Evolutionary conservation across 2,888 invertebrate species (phyloP).

Genomic region (Endomychus coccineus): DNA sequence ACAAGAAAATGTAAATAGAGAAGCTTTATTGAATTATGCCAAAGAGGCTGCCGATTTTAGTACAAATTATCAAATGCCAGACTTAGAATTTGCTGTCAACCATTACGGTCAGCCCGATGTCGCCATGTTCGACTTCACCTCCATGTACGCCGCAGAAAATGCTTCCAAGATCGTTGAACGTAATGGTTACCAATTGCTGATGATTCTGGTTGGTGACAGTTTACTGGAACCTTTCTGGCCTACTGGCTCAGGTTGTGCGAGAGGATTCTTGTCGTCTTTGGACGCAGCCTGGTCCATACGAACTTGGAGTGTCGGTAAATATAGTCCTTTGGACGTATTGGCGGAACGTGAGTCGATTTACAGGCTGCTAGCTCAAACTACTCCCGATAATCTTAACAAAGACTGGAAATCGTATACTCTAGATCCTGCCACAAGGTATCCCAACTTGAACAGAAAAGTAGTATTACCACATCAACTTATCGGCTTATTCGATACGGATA

Average conservation of each 20-base stretch:
- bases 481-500: slow-evolving; percentile 65
- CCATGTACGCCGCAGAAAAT: slow-evolving; percentile 96
- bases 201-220: slow-evolving; percentile 93
- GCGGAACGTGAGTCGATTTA: slow-evolving; percentile 95
- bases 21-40: slow-evolving; percentile 83
- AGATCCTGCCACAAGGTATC: slow-evolving; percentile 81
- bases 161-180: slow-evolving; percentile 73
- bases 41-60: slow-evolving; percentile 92
- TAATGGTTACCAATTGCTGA: slow-evolving; percentile 71
- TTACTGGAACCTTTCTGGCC: slow-evolving; percentile 98
- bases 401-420: slow-evolving; percentile 81
- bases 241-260: slow-evolving; percentile 92
- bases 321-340: slow-evolving; percentile 75
- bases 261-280: slow-evolving; percentile 91
- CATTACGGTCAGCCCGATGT: slow-evolving; percentile 97
- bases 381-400: slow-evolving; percentile 89
- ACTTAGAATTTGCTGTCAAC: slow-evolving; percentile 92
- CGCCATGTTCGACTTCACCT: slow-evolving; percentile 98
- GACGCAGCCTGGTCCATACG: slow-evolving; percentile 92
- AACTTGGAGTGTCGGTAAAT: slow-evolving; percentile 63
- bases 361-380: slow-evolving; percentile 76
- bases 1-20: slow-evolving; percentile 84
- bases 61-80: slow-evolving; percentile 77
- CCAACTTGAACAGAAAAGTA: slow-evolving; percentile 68
- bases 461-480: slow-evolving; percentile 72